Evolutionary conservation across 2,113 vertebrate species (phyloP).

Genomic region (Silurus meridionalis): DNA sequence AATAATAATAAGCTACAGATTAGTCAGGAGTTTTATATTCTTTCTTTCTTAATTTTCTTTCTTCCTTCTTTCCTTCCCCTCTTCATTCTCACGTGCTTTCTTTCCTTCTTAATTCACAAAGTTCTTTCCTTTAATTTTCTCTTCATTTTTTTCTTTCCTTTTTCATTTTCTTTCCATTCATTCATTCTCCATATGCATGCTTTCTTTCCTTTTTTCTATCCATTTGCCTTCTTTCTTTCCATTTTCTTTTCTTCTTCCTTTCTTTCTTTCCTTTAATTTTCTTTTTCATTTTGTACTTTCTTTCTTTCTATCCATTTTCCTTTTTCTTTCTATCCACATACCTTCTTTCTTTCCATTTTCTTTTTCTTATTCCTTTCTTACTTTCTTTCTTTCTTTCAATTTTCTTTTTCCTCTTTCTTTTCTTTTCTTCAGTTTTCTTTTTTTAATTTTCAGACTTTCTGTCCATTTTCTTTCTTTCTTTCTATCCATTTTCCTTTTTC

Average conservation of each 20-base stretch:
- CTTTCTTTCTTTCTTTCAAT: too few relatives aligned
- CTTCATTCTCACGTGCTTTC: not conserved
- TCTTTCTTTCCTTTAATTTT: not conserved
- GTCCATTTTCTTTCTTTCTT: too few relatives aligned
- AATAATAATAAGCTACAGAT: conserved; percentile 31
- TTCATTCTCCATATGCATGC: not conserved
- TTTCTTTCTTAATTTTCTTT: not conserved
- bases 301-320: not conserved
- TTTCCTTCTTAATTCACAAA: too few relatives aligned
- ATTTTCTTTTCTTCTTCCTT: not conserved
- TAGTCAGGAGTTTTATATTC: not conserved
- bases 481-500: not conserved
- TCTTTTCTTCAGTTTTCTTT: not conserved
- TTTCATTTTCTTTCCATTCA: not conserved
- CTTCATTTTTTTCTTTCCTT: not conserved
- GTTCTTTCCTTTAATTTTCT: not conserved
- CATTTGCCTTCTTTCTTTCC: not conserved
- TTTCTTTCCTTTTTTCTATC: too few relatives aligned
- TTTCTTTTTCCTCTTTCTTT: not conserved
- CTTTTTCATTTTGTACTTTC: not conserved
- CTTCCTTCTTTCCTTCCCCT: not conserved
- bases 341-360: not conserved
- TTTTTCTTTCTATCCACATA: too few relatives aligned
- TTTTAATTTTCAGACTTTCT: not conserved
- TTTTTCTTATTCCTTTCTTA: not conserved